phyloP scores from a whole-genome alignment of 1,140 invertebrate species.

The honey bee (Apis mellifera) region DNA sequence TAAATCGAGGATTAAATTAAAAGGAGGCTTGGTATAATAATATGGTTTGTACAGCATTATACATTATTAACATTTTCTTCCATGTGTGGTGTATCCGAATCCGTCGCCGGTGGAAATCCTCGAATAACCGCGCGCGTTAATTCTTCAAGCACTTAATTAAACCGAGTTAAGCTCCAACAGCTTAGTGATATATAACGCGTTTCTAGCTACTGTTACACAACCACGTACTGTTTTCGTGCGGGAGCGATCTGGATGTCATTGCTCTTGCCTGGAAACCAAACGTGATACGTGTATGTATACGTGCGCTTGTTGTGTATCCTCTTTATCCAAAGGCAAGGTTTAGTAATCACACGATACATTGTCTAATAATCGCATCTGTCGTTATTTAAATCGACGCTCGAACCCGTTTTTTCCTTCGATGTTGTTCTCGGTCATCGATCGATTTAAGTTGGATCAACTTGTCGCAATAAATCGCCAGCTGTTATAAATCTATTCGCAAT shows the following conservation, averaged over 20 bases:
- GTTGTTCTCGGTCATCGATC: constrained; percentile 8
- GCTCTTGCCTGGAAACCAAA: background rate
- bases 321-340: background rate
- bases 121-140: constrained; percentile 36
- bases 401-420: background rate
- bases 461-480: constrained; percentile 37
- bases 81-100: background rate
- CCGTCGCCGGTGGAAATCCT: background rate
- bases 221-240: background rate
- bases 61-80: background rate
- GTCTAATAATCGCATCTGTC: background rate
- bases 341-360: background rate
- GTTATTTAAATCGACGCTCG: background rate
- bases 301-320: too few relatives aligned
- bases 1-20: background rate
- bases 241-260: background rate
- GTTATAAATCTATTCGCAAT: constrained; percentile 44
- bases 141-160: constrained; percentile 26
- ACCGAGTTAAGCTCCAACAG: constrained; percentile 9
- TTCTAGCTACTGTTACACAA: background rate
- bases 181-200: background rate
- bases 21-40: background rate
- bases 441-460: constrained; percentile 23
- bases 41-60: background rate
- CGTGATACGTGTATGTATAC: too few relatives aligned